Conservation (phyloP, 2,888 invertebrate genomes). For the Lysandra bellargus region DNA sequence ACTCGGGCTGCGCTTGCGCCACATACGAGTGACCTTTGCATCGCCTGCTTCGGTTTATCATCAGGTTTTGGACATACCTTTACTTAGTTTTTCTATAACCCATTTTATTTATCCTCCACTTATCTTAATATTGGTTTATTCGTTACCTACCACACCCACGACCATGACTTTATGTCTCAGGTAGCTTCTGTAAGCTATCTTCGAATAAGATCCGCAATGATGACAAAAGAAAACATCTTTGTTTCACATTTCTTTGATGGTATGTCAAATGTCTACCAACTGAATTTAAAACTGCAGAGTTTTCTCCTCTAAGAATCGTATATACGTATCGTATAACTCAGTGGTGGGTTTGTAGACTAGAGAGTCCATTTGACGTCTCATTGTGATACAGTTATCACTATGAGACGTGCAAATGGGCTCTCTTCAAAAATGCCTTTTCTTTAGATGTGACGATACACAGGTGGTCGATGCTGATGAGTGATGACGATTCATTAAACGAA, state of each 20-base stretch:
- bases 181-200: too few species aligned
- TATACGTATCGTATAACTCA: too few species aligned
- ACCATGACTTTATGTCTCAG: neutral
- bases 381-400: neutral
- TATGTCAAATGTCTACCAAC: too few species aligned
- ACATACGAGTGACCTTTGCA: constrained; percentile 12
- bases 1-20: constrained; percentile 18
- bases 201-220: too few species aligned
- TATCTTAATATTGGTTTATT: too few species aligned
- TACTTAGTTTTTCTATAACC: neutral
- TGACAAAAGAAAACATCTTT: too few species aligned
- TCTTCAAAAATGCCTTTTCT: neutral
- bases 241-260: too few species aligned
- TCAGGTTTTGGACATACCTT: neutral
- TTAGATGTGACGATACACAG: neutral
- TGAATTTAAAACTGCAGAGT: too few species aligned
- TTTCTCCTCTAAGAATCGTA: too few species aligned
- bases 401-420: neutral
- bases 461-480: neutral
- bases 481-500: constrained; percentile 1
- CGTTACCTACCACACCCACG: neutral
- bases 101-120: neutral
- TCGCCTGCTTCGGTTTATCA: constrained; percentile 19
- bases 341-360: too few species aligned
- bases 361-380: too few species aligned